Conservation (phyloP, 2,113 vertebrate species). For the Muntiacus muntjak region DNA sequence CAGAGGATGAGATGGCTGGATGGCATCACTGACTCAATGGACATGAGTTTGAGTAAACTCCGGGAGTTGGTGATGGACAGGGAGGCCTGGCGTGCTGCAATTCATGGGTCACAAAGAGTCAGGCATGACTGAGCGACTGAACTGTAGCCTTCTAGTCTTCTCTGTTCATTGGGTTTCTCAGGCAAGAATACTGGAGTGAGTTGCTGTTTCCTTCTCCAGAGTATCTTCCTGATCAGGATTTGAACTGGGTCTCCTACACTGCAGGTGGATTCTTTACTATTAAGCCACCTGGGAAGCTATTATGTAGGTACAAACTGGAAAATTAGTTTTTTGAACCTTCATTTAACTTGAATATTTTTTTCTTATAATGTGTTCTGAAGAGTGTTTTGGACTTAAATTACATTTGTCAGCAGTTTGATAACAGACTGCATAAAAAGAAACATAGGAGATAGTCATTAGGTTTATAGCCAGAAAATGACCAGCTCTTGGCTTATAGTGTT, state of each 20-base stretch:
- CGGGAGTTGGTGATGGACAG: too few species aligned
- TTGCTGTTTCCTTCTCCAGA: neutral
- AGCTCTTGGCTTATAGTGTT: neutral
- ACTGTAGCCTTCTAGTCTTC: neutral
- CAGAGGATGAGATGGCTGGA: too few species aligned
- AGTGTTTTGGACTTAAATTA: neutral
- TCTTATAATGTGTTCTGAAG: neutral
- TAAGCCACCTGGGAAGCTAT: neutral
- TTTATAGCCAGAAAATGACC: neutral
- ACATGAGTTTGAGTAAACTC: too few species aligned
- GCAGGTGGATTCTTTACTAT: neutral
- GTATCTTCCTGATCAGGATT: neutral
- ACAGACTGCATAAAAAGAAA: neutral
- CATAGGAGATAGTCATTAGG: neutral
- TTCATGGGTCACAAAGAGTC: too few species aligned
- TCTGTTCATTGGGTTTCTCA: neutral
- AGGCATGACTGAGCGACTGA: too few species aligned
- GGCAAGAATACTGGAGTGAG: neutral
- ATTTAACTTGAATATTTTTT: neutral
- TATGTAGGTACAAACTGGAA: neutral
- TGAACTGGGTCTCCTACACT: neutral
- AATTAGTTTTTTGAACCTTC: neutral
- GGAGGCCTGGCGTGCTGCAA: too few species aligned
- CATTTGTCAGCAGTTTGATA: neutral
- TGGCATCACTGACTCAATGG: too few species aligned